Evolutionary conservation across 2,113 vertebrate species (phyloP).

Genomic region (Leuciscus idus): DNA sequence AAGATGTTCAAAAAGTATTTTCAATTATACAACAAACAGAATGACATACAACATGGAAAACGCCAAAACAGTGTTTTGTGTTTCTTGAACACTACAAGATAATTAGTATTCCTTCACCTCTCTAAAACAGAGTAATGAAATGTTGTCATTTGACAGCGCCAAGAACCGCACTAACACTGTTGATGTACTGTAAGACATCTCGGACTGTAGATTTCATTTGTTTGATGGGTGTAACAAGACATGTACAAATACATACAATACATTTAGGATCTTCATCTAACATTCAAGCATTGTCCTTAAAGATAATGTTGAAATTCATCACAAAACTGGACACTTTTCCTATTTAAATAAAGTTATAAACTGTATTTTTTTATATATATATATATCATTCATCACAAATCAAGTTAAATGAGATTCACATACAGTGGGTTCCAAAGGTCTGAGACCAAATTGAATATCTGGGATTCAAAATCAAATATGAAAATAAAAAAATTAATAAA

Average conservation of each 20-base stretch:
- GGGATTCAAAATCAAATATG: not conserved
- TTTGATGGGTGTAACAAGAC: not conserved
- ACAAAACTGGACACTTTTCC: not conserved
- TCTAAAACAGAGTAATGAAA: not conserved
- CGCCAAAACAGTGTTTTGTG: not conserved
- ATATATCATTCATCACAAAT: not conserved
- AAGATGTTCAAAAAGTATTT: slow-evolving; percentile 5
- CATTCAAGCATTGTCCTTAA: not conserved
- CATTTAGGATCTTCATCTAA: not conserved
- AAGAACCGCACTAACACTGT: not conserved
- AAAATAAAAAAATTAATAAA: not conserved
- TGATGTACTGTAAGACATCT: not conserved
- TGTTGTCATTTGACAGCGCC: not conserved
- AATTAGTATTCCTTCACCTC: not conserved
- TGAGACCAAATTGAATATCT: not conserved
- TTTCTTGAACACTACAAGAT: not conserved
- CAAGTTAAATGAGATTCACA: not conserved
- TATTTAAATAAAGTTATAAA: not conserved
- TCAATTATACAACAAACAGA: not conserved
- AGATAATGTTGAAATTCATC: not conserved
- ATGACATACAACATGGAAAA: slow-evolving; percentile 13
- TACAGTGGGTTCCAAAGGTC: not conserved
- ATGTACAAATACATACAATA: not conserved
- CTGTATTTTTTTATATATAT: not conserved
- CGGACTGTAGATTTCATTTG: not conserved